Base-by-base conservation (phyloP, 1,140 invertebrate species). In the Teleopsis dalmanni region DNA sequence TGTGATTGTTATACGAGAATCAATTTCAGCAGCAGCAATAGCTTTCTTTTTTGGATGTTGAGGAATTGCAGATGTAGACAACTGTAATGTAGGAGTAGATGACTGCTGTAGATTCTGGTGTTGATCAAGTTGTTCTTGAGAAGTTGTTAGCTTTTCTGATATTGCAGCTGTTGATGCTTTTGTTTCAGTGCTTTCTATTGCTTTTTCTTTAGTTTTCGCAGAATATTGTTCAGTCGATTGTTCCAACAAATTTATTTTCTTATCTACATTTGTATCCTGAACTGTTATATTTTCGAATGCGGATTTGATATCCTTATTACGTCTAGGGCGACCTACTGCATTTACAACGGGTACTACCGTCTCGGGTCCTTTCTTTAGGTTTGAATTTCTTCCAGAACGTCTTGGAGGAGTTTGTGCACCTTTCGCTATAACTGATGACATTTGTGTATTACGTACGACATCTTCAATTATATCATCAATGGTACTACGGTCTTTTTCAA, bases 381-480 rank as follows among this genome's bases (percentile, higher is more conserved):
- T 61, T 62, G 55, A 36, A 56, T 59, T 59, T 23, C 63, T 45
- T 31, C 60, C 59, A 1, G 63, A 61, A 29, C 60, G 48, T 29
- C 60, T 45, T 2, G 68, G 67, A 8, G 65, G 63, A 1, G 67
- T 68, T 45, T 65, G 63, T 5, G 56, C 56, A 4, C 64, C 66
- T 50, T 68, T 70, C 16, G 59, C 70, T 47, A 68, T 37, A 44
- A 53, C 44, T 51, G 69, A 40, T 22, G 71, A 33, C 8, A 53
- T 54, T 60, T 44, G 70, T 2, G 71, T 78, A 51, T 83, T 81
- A 52, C 85, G 79, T 0, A 89, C 79, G 3, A 90, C 86, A 57
- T 92, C 88, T 49, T 93, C 90, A 53, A 92, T 90, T 1, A 85
- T 79, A 55, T 92, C 88, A 69, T 91, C 88, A 1, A 90, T 78